Conservation (phyloP, 2,888 invertebrate genomes). For the Diadegma fenestrale region DNA sequence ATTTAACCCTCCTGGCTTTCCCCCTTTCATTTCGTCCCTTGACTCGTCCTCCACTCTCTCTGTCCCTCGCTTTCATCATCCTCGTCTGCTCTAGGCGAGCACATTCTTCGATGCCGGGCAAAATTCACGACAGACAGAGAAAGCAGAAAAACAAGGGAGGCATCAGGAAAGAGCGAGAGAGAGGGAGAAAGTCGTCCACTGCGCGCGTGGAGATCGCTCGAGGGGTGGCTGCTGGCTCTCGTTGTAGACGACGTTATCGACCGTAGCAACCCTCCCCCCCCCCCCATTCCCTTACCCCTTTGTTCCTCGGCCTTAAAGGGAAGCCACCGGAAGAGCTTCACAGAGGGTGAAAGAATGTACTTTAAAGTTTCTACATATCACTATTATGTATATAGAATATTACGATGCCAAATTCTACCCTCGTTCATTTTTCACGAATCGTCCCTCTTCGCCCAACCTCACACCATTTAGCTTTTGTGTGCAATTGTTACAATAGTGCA, state of each 20-base stretch:
- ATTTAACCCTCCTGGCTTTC: constrained; percentile 58
- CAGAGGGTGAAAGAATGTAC: constrained; percentile 65
- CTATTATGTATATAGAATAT: constrained; percentile 1
- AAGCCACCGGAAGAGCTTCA: constrained; percentile 64
- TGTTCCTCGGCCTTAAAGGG: constrained; percentile 73
- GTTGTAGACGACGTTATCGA: constrained; percentile 79
- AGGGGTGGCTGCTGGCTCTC: constrained; percentile 64
- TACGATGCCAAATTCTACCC: constrained; percentile 32
- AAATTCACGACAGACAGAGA: constrained; percentile 39
- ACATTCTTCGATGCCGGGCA: constrained; percentile 53
- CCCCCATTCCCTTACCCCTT: constrained; percentile 65
- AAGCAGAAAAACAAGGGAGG: constrained; percentile 25
- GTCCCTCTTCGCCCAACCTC: not conserved
- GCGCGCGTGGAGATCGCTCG: constrained; percentile 60
- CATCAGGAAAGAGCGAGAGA: constrained; percentile 25
- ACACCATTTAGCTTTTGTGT: constrained; percentile 5
- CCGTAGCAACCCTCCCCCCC: constrained; percentile 58
- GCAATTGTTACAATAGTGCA: constrained; percentile 28
- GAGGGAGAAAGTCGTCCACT: constrained; percentile 46
- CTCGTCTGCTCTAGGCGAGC: constrained; percentile 50
- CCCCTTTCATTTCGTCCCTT: constrained; percentile 25
- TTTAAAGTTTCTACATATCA: not conserved
- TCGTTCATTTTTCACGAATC: constrained; percentile 28
- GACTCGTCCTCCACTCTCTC: constrained; percentile 28
- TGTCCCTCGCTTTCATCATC: constrained; percentile 51